Evolutionary conservation across 2,113 vertebrate genomes (phyloP), one percentile per base, ranked within the genome.

Genomic region (Panurus biarmicus): DNA sequence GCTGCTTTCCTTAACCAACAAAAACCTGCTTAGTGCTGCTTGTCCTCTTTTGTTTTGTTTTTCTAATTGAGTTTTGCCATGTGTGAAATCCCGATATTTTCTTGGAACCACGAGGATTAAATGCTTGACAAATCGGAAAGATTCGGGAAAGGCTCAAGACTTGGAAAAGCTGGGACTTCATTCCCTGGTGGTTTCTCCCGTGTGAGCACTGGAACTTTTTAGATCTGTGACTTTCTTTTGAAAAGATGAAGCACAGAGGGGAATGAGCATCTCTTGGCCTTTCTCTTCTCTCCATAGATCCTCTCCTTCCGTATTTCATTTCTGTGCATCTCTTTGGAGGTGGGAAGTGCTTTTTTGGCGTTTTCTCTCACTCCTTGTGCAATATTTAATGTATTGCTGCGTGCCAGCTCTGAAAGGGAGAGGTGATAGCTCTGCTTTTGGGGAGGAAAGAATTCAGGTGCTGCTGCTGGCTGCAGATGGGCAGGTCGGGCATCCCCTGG

Each of bases 81-180:
- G 79, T 85, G 83, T 90, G 89, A 90, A 94, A 86, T 92, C 72
- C 86, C 69, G 62, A 17, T 77, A 84, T 80, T 96, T 94, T 77
- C 51, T 80, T 80, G 74, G 81, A 92, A 85, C 44, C 17, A 6
- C 4, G 29, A 88, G 72, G 45, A 74, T 94, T 91, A 90, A 91
- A 81, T 77, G 65, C 80, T 84, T 84, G 65, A 50, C 47, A 77
- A 92, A 78, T 64, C 0, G 0, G 48, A 75, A 89, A 84, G 65
- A 57, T 67, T 90, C 24, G 56, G 69, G 79, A 74, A 85, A 76
- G 31, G 25, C 73, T 56, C 56, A 56, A 66, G 66, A 36, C 72
- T 84, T 91, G 75, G 72, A 50, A 85, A 89, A 85, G 67, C n/a
- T 77, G 57, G 66, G 60, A 66, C 38, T 33, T 92, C 36, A 19